A percentile compares a stretch with the other conserved stretches of the same genome.
These are phyloP conservation scores for Heptranchias perlo DNA, from an alignment of 2,113 vertebrate genomes.

Conservation along the genomic window DNA sequence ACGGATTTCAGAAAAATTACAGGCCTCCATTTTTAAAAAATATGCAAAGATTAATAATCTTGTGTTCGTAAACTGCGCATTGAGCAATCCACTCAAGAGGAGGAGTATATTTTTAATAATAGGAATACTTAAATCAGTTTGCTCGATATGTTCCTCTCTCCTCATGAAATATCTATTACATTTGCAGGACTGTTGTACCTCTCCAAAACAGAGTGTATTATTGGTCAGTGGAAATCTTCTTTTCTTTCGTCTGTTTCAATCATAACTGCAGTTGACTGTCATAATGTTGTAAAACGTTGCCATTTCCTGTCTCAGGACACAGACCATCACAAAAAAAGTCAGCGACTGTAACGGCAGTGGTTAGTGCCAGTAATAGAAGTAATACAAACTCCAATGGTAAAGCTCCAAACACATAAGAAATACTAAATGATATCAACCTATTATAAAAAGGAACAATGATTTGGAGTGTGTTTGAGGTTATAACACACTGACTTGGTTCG, in stretches of 20 bases:
- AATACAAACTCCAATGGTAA: not conserved
- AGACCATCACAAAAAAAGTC: not conserved
- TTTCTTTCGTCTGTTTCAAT: not conserved
- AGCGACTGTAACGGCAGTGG: not conserved
- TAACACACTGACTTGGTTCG: not conserved
- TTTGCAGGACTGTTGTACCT: not conserved
- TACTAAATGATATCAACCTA: constrained; percentile 7
- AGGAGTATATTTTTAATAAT: not conserved
- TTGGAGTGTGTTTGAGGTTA: not conserved
- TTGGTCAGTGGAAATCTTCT: not conserved
- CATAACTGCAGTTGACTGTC: not conserved
- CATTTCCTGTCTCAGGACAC: not conserved
- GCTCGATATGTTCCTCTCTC: not conserved
- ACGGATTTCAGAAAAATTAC: not conserved
- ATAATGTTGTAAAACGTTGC: not conserved
- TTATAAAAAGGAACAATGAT: constrained; percentile 16
- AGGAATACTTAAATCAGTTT: not conserved
- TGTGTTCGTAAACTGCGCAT: not conserved
- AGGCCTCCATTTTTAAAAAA: not conserved
- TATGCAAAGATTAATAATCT: not conserved
- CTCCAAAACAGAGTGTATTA: constrained; percentile 7
- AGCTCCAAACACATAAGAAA: constrained; percentile 16
- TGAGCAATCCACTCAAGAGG: not conserved
- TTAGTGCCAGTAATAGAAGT: not conserved
- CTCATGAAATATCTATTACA: not conserved